phyloP scores from a whole-genome alignment of 2,797 vertebrate genomes.

The Oreochromis mossambicus region DNA sequence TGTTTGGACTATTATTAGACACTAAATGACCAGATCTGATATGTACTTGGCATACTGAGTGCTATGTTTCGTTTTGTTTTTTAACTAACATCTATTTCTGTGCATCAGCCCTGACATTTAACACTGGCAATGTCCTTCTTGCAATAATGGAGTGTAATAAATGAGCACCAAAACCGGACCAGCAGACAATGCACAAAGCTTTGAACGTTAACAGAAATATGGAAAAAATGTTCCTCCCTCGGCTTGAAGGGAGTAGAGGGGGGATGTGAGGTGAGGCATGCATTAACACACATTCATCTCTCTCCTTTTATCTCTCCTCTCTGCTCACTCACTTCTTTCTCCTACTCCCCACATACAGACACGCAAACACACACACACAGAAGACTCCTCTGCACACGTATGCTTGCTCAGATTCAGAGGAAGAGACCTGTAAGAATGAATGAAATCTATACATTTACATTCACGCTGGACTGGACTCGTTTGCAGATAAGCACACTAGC shows the following conservation, averaged over 20 bases:
- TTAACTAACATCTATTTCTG: neutral
- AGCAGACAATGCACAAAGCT: constrained; percentile 8
- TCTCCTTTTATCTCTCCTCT: constrained; percentile 39
- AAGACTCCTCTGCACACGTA: constrained; percentile 22
- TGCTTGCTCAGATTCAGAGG: constrained; percentile 21
- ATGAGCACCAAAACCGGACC: constrained; percentile 8
- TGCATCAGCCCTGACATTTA: neutral
- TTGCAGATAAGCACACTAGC: neutral
- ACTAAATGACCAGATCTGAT: neutral
- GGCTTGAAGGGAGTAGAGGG: constrained; percentile 11
- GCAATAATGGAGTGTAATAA: neutral
- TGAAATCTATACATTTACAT: constrained; percentile 3
- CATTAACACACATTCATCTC: constrained; percentile 60
- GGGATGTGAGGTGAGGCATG: constrained; percentile 47
- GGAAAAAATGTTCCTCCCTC: constrained; percentile 45
- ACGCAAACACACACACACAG: neutral
- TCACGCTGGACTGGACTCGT: neutral
- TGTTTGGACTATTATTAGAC: neutral
- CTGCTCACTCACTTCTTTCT: constrained; percentile 14
- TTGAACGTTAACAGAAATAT: constrained; percentile 41
- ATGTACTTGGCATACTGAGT: neutral
- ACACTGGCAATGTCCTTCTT: neutral
- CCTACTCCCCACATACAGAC: neutral
- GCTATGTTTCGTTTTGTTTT: neutral
- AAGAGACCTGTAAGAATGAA: neutral